Conservation (phyloP, 2,797 vertebrate genomes). For the Protonibea diacanthus region DNA sequence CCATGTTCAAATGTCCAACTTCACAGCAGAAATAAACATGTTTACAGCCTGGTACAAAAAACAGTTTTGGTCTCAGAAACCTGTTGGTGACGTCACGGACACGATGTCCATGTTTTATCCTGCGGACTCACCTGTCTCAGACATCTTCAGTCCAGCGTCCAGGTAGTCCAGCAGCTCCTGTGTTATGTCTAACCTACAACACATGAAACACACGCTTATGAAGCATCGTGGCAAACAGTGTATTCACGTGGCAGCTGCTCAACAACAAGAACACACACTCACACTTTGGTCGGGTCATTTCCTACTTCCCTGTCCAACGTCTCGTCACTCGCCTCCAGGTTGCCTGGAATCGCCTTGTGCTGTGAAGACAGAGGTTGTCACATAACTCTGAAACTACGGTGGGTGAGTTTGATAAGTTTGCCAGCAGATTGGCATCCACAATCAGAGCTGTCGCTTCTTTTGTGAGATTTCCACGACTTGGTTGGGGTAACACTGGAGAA, state of each 20-base stretch:
- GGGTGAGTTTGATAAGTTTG: too few species aligned
- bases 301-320: conserved; percentile 92
- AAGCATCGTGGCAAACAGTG: not conserved
- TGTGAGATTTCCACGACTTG: too few species aligned
- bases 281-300: conserved; percentile 93
- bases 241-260: not conserved
- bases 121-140: conserved; percentile 74
- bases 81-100: too few species aligned
- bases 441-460: too few species aligned
- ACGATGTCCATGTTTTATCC: too few species aligned
- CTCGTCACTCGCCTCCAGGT: conserved; percentile 92
- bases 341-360: conserved; percentile 92
- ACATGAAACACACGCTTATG: not conserved
- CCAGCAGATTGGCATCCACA: too few species aligned
- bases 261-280: conserved; percentile 55
- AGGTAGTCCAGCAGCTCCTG: conserved; percentile 76
- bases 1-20: too few species aligned
- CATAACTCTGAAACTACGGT: too few species aligned
- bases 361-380: conserved; percentile 53
- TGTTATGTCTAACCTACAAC: conserved; percentile 75
- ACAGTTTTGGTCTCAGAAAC: too few species aligned
- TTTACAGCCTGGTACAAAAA: too few species aligned
- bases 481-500: too few species aligned
- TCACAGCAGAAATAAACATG: too few species aligned
- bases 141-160: conserved; percentile 80